phyloP scores from a whole-genome alignment of 2,888 invertebrate genomes.

The Gnatocerus cornutus region DNA sequence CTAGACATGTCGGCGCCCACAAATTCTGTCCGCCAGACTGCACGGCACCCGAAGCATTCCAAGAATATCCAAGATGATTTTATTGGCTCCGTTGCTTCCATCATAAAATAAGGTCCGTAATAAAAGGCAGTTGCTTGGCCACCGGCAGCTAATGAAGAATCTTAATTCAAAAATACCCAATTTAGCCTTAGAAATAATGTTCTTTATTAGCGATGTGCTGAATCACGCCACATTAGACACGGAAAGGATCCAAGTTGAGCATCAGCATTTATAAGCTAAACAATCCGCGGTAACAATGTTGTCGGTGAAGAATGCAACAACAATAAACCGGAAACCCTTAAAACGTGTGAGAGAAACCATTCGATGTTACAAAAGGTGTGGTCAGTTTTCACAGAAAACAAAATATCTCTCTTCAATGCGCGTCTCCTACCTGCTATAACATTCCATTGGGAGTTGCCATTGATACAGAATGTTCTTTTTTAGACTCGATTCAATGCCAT shows the following conservation, averaged over 20 bases:
- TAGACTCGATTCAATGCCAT: slow-evolving; percentile 60
- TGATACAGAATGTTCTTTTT: slow-evolving; percentile 69
- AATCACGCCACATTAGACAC: slow-evolving; percentile 63
- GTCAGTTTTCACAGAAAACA: slow-evolving; percentile 72
- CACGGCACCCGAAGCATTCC: slow-evolving; percentile 37
- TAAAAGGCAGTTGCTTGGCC: slow-evolving; percentile 23
- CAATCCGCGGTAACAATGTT: slow-evolving; percentile 69
- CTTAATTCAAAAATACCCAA: slow-evolving; percentile 41
- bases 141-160: slow-evolving; percentile 34
- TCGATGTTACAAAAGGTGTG: slow-evolving; percentile 70
- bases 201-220: slow-evolving; percentile 56
- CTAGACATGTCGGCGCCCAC: slow-evolving; percentile 49
- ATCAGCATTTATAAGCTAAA: slow-evolving; percentile 69
- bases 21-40: slow-evolving; percentile 36
- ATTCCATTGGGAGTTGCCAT: slow-evolving; percentile 68
- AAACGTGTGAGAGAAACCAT: slow-evolving; percentile 70
- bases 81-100: slow-evolving; percentile 23
- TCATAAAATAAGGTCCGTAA: slow-evolving; percentile 9
- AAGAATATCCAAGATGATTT: slow-evolving; percentile 20
- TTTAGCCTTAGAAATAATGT: slow-evolving; percentile 37
- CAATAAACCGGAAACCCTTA: slow-evolving; percentile 71
- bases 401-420: slow-evolving; percentile 55
- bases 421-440: slow-evolving; percentile 63
- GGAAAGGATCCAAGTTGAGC: slow-evolving; percentile 62
- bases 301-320: slow-evolving; percentile 67